These are phyloP conservation scores for Eumacrocentrus americanus DNA, from an alignment of 2,888 invertebrate species.

Conservation along the genomic window DNA sequence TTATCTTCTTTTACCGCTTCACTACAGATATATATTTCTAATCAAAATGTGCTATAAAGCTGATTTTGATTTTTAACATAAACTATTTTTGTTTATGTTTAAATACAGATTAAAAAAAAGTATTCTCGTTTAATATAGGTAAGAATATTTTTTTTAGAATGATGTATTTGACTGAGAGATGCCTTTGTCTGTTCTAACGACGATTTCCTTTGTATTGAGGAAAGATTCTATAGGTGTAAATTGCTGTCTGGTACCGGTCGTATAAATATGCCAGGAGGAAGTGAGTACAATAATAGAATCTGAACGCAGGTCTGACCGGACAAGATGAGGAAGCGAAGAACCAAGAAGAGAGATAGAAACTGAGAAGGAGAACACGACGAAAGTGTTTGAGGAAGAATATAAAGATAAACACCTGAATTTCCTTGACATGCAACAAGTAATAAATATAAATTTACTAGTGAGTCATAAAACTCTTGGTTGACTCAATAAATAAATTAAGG, in stretches of 20 bases:
- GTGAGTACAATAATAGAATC: constrained; percentile 52
- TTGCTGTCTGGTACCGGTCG: constrained; percentile 30
- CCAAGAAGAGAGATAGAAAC: constrained; percentile 4
- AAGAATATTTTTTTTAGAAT: too few species aligned
- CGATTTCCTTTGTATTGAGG: too few species aligned
- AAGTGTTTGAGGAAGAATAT: neutral
- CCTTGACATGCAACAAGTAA: neutral
- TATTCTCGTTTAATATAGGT: too few species aligned
- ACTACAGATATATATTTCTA: too few species aligned
- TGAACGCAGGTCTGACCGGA: constrained; percentile 33
- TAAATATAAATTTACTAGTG: neutral
- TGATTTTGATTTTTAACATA: too few species aligned
- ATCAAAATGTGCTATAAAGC: too few species aligned
- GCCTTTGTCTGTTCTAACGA: too few species aligned
- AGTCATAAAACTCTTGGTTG: neutral
- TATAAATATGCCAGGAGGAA: constrained; percentile 55
- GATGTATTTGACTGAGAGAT: too few species aligned
- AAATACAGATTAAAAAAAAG: too few species aligned
- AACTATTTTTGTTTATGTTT: constrained; percentile 3
- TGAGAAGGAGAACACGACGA: neutral
- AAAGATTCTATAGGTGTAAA: constrained; percentile 27
- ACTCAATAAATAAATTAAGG: neutral
- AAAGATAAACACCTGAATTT: neutral
- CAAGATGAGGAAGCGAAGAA: constrained; percentile 28
- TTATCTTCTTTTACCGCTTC: too few species aligned